Percentiles rank a stretch among this genome's conserved stretches.
Conservation (phyloP, 2,113 vertebrate genomes). For the Hippocampus barbouri region DNA sequence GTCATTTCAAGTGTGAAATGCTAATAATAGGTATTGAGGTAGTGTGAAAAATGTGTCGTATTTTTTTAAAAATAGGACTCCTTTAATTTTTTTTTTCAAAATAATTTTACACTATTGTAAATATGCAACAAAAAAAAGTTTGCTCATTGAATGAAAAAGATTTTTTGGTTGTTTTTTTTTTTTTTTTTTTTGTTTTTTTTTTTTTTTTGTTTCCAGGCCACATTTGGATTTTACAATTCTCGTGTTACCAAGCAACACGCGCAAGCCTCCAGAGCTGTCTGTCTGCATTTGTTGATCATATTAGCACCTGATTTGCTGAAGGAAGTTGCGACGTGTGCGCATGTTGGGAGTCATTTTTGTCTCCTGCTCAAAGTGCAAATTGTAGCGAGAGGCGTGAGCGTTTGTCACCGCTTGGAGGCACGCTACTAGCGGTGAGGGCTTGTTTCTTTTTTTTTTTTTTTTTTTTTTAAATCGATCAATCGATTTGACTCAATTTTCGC, state of each 20-base stretch:
- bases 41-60: too few species aligned
- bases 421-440: not conserved
- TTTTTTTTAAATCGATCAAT: too few species aligned
- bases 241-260: conserved; percentile 54
- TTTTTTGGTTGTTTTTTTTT: too few species aligned
- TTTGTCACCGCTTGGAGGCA: conserved; percentile 20
- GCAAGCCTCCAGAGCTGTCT: conserved; percentile 21
- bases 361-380: conserved; percentile 25
- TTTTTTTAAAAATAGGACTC: too few species aligned
- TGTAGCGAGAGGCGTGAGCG: conserved; percentile 21
- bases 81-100: too few species aligned
- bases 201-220: conserved; percentile 10
- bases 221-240: conserved; percentile 26
- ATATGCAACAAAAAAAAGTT: too few species aligned
- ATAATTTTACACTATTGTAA: too few species aligned
- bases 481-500: too few species aligned
- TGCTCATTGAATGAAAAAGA: not conserved
- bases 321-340: conserved; percentile 43
- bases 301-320: conserved; percentile 56
- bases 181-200: too few species aligned
- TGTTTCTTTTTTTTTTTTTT: too few species aligned
- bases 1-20: too few species aligned
- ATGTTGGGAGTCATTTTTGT: conserved; percentile 46
- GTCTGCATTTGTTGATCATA: conserved; percentile 39
- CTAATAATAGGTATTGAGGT: too few species aligned